Percentiles rank a stretch among this genome's conserved stretches.
phyloP scores from a whole-genome alignment of 1,140 invertebrate species.

The Platyura marginata region DNA sequence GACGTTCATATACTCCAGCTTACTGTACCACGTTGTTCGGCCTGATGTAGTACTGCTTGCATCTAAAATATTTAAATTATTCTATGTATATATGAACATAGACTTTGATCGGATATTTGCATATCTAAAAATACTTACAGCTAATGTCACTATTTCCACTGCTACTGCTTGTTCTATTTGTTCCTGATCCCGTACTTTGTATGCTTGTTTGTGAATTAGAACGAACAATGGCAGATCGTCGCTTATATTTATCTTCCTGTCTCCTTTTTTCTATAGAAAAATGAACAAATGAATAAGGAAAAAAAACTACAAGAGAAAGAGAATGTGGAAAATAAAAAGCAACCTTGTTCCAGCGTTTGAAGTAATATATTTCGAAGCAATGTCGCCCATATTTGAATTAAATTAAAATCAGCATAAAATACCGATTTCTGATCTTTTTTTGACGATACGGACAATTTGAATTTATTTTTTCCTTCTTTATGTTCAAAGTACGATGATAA shows the following conservation, averaged over 20 bases:
- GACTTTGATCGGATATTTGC: too few relatives aligned
- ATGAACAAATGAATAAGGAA: neutral
- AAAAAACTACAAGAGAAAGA: too few relatives aligned
- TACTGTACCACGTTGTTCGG: too few relatives aligned
- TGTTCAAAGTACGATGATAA: conserved; percentile 16
- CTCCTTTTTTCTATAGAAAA: neutral
- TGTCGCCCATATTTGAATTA: too few relatives aligned
- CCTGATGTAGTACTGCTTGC: too few relatives aligned
- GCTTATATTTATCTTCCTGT: neutral
- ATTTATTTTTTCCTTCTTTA: conserved; percentile 1
- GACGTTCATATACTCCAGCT: too few relatives aligned
- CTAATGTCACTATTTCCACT: neutral
- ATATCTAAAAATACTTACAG: too few relatives aligned
- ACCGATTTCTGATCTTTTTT: too few relatives aligned
- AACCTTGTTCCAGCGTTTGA: neutral
- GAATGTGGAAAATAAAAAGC: neutral
- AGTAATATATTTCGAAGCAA: too few relatives aligned
- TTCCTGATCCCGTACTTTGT: neutral
- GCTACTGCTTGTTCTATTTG: neutral
- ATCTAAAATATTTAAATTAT: too few relatives aligned
- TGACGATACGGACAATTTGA: conserved; percentile 2
- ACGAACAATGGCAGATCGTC: neutral
- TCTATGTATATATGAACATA: too few relatives aligned
- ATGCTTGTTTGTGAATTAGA: neutral
- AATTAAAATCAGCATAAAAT: too few relatives aligned